These are phyloP conservation scores for Drosophila tanythrix DNA, from an alignment of 2,888 invertebrate species.

Conservation along the genomic window DNA sequence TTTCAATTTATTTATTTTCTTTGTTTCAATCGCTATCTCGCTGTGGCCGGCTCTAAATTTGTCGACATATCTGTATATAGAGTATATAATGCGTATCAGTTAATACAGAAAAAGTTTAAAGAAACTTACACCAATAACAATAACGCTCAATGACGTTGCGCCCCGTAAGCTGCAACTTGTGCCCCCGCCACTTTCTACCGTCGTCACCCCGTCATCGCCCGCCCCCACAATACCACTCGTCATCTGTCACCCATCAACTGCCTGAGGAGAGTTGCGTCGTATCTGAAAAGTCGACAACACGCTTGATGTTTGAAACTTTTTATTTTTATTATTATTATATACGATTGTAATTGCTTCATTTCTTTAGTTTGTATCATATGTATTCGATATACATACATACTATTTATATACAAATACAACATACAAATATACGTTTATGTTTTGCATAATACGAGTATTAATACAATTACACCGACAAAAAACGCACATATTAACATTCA, in stretches of 20 bases:
- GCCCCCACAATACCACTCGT: conserved; percentile 8
- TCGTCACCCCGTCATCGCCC: conserved; percentile 3
- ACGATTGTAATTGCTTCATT: conserved; percentile 82
- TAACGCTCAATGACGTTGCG: conserved; percentile 67
- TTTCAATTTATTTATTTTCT: conserved; percentile 15
- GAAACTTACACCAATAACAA: conserved; percentile 87
- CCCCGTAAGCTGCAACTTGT: conserved; percentile 6
- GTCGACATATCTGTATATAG: conserved; percentile 77
- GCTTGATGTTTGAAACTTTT: conserved; percentile 70
- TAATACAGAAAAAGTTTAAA: conserved; percentile 89
- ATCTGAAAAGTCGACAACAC: conserved; percentile 28
- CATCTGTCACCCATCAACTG: conserved; percentile 45
- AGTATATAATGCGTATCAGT: conserved; percentile 89
- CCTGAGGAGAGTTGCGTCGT: conserved; percentile 42
- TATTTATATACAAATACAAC: conserved; percentile 69
- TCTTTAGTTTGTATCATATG: conserved; percentile 69
- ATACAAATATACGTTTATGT: conserved; percentile 50
- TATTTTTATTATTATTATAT: conserved; percentile 73
- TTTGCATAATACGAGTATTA: conserved; percentile 42
- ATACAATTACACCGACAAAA: conserved; percentile 55
- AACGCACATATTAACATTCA: conserved; percentile 66
- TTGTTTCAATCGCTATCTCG: conserved; percentile 33
- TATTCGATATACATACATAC: conserved; percentile 59
- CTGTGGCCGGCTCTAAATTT: conserved; percentile 33
- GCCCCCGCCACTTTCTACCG: neutral